Evolutionary conservation across 1,140 invertebrate species (phyloP), one percentile per base, ranked within the genome.

Genomic region (Drosophila arizonae): DNA sequence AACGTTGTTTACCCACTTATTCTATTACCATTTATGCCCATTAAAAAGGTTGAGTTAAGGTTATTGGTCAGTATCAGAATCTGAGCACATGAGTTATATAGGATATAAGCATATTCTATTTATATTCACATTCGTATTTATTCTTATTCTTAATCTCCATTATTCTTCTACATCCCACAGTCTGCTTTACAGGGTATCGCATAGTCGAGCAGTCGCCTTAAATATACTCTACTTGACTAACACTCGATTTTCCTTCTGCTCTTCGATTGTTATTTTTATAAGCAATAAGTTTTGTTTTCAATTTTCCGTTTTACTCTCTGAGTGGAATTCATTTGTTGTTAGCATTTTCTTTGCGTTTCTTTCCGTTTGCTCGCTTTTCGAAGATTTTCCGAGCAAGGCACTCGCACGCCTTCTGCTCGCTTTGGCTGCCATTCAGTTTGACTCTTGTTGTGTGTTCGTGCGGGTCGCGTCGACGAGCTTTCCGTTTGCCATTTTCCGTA

Each of bases 391-490:
- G 77, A 77, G 67, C 13, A 33, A 66, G 54, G 36, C 43, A 28
- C 57, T 43, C 6, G 57, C 30, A 28, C 51, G 61, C 43, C 64
- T 54, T 56, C 60, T 56, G 56, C 56, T 54, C 36, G 36, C 36
- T 56, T 57, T 54, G 55, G 45, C 6, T 50, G 5, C 48, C 30
- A 76, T 87, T 87, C 63, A 86, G 82, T 86, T 87, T 70, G 82
- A 77, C 73, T 68, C 76, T 77, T 76, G 79, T 87, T 86, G 82
- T 79, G 84, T 88, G 79, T 76, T 69, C 76, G 79, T 73, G 74
- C 80, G 72, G 69, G 74, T 84, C 80, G 76, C 60, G 65, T 57
- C 45, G 28, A 64, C 60, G 56, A 56, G 9, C 61, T 65, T 70
- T 51, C 48, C 48, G 62, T 62, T 68, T 65, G 67, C 57, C 52